Percentiles rank a stretch among this genome's conserved stretches.
phyloP scores from a whole-genome alignment of 2,113 vertebrate genomes.

The Machaerirhynchus nigripectus region DNA sequence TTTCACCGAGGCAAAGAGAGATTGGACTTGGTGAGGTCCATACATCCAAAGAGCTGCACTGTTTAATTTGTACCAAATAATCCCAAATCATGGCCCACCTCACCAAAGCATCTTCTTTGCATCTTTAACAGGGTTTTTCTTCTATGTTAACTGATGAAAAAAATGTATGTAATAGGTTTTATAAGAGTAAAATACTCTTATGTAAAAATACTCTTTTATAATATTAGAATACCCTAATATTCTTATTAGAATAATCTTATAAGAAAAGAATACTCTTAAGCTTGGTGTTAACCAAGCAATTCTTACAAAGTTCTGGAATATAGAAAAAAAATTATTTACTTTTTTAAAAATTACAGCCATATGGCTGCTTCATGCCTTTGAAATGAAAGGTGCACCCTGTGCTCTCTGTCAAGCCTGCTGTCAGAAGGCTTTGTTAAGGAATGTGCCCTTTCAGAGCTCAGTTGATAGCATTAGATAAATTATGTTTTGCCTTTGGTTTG shows the following conservation, averaged over 20 bases:
- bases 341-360: fast-evolving
- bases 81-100: background rate
- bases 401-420: background rate
- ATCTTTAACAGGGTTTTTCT: background rate
- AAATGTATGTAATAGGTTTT: background rate
- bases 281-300: background rate
- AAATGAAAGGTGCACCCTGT: background rate
- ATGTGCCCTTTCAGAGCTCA: background rate
- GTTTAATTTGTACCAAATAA: fast-evolving
- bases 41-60: background rate
- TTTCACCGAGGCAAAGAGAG: background rate
- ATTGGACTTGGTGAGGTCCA: background rate
- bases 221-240: background rate
- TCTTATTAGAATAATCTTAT: background rate
- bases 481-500: background rate
- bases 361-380: background rate
- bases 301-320: background rate
- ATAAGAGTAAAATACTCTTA: background rate
- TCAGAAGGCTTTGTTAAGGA: constrained; percentile 5
- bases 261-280: background rate
- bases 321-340: background rate
- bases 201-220: background rate
- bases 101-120: background rate
- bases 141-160: background rate
- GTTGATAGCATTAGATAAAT: background rate